A percentile compares a stretch with the other conserved stretches of the same genome.
Evolutionary conservation across 1,140 invertebrate species (phyloP).

Genomic region (Antheraea mylitta): DNA sequence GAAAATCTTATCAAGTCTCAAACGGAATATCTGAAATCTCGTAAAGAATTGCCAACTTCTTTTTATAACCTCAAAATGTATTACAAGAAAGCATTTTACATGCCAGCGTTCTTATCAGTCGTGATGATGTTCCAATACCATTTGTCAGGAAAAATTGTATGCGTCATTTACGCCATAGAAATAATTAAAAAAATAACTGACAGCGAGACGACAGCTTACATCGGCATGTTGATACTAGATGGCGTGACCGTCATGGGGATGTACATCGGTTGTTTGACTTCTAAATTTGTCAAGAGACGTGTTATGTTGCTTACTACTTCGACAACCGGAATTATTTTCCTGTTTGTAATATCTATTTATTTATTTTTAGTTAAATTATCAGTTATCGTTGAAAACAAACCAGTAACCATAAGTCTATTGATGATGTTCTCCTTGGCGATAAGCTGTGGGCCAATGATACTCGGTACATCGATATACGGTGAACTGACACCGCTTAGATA

Average conservation of each 20-base stretch:
- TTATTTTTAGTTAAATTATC: constrained; percentile 29
- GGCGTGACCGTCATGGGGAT: constrained; percentile 30
- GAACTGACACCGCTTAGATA: neutral
- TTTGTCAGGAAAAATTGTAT: constrained; percentile 35
- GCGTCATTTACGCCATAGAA: constrained; percentile 13
- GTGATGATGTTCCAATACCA: constrained; percentile 16
- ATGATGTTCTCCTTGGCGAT: constrained; percentile 17
- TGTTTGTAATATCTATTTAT: constrained; percentile 35
- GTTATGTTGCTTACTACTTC: constrained; percentile 1
- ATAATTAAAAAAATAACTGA: constrained; percentile 25
- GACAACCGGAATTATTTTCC: constrained; percentile 23
- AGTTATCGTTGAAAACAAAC: constrained; percentile 28
- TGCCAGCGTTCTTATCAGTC: neutral
- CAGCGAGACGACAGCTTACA: no score
- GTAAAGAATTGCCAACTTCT: neutral
- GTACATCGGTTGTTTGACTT: constrained; percentile 14
- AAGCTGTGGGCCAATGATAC: constrained; percentile 22
- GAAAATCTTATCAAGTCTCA: constrained; percentile 17
- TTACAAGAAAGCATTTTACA: neutral
- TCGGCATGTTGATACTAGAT: no score
- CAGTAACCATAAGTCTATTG: neutral
- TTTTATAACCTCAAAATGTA: no score
- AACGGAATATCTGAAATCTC: constrained; percentile 2
- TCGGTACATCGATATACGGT: constrained; percentile 15
- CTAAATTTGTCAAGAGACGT: constrained; percentile 26